phyloP scores from a whole-genome alignment of 2,113 vertebrate genomes.

The Pollimyrus isidori region DNA sequence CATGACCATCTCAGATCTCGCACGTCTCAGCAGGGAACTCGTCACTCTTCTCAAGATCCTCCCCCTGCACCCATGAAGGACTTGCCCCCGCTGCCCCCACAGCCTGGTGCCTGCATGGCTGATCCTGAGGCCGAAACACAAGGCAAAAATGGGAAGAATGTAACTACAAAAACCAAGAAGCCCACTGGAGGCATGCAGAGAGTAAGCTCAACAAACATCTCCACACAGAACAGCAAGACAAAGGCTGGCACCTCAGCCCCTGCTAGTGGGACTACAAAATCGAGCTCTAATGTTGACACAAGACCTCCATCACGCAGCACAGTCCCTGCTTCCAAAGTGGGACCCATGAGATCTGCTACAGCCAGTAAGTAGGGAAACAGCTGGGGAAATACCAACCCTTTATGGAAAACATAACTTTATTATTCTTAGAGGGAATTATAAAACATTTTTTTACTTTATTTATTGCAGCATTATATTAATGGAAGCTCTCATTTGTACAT shows the following conservation, averaged over 20 bases:
- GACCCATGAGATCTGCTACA: conserved; percentile 27
- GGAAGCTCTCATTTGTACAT: neutral
- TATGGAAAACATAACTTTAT: neutral
- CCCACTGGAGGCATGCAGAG: conserved; percentile 30
- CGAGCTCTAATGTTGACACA: conserved; percentile 38
- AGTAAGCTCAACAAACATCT: neutral
- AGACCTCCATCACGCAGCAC: conserved; percentile 40
- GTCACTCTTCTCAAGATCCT: conserved; percentile 56
- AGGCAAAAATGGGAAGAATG: conserved; percentile 35
- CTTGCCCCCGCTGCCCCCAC: conserved; percentile 67
- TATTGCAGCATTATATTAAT: neutral
- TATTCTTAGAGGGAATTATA: neutral
- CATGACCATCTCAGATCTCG: conserved; percentile 37
- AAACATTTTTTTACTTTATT: neutral
- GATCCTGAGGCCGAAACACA: conserved; percentile 65
- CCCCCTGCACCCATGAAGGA: conserved; percentile 70
- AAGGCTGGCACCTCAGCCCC: conserved; percentile 35
- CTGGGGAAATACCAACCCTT: neutral
- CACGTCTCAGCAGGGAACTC: neutral
- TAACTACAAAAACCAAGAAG: conserved; percentile 52
- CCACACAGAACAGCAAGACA: conserved; percentile 40
- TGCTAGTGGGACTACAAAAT: conserved; percentile 34
- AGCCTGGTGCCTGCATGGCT: conserved; percentile 79
- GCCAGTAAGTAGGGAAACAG: conserved; percentile 33
- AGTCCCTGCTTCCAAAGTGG: conserved; percentile 38